Base-by-base conservation (phyloP, 2,888 invertebrate species). In the Bedellia somnulentella region DNA sequence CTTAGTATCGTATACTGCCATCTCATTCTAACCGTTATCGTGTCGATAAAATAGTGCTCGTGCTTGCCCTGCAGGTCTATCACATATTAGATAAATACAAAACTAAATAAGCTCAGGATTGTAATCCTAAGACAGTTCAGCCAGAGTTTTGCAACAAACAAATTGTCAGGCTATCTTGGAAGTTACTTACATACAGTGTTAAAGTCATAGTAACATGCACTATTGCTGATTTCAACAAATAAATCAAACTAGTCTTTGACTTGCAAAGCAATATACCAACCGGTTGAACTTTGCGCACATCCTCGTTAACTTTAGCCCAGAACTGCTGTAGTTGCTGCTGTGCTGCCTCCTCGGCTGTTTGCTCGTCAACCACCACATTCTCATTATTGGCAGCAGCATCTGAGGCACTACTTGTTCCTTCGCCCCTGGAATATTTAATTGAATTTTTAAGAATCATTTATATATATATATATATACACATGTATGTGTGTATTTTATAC, bases 221-320 rank as follows among this genome's bases (percentile, higher is more conserved):
- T 18, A 9, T 5, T 9, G 18, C 9, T 9, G n/a, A n/a, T n/a
- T n/a, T n/a, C n/a, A n/a, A n/a, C n/a, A n/a, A n/a, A n/a, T n/a
- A n/a, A n/a, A n/a, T n/a, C n/a, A n/a, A n/a, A n/a, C n/a, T n/a
- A n/a, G n/a, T n/a, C n/a, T n/a, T n/a, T n/a, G n/a, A n/a, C n/a
- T n/a, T n/a, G n/a, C n/a, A n/a, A n/a, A n/a, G 21, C 15, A 9
- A 3, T 5, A 29, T 30, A 58, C 79, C 77, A 51, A 92, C 91
- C 37, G 81, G 79, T 30, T 81, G 82, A 24, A 91, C 85, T 37
- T 83, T 83, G 49, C 85, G 83, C 32, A 93, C 85, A 47, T 93
- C 92, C 9, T 89, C 88, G 36, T 84, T 80, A 35, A 87, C 85
- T 50, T 86, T 88, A 1, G 82, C 80, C 93, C 93, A 94, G 60